Evolutionary conservation across 2,888 invertebrate species (phyloP), one percentile per base, ranked within the genome.

Genomic region (Tipula unca): DNA sequence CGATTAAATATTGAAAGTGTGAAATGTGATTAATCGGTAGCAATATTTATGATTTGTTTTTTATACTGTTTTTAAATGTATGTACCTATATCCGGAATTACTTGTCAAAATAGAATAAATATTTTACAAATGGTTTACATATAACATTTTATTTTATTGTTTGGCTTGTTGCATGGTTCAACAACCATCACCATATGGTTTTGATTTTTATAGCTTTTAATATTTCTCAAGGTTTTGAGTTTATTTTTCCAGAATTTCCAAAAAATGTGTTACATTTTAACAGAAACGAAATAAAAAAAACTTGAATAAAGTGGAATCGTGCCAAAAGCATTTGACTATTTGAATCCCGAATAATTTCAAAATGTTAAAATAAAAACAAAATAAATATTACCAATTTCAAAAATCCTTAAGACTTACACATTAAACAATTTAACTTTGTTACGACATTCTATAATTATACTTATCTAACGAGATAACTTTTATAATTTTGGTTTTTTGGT

Each of bases 211-310:
- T 48, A n/a, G 5, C 3, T 48, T 39, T 69, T 69, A n/a, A n/a
- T 69, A 69, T 69, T 69, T 69, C 69, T 69, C 69, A 69, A 69
- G 69, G 69, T 69, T 69, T 69, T 69, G 8, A 69, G 69, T 69
- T 69, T 20, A 69, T 69, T 69, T 25, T 25, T 69, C 69, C 20
- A 69, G 69, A 69, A 69, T 20, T 69, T 69, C 1, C 20, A 20
- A 69, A 69, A 25, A 69, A 20, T 69, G 14, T 69, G 25, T 69
- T 25, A 69, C 69, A 69, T 69, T 69, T 25, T 69, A 25, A 25
- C 25, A 54, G 17, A 17, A 54, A 54, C 48, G 48, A 54, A 17
- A n/a, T n/a, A n/a, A n/a, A 54, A 54, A 48, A 48, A 48, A 48
- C 48, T 48, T 54, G 48, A 54, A 69, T 69, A 10, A 69, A 25